These are phyloP conservation scores for Ormyrus pomaceus DNA, from an alignment of 2,888 invertebrate genomes.

Conservation along the genomic window DNA sequence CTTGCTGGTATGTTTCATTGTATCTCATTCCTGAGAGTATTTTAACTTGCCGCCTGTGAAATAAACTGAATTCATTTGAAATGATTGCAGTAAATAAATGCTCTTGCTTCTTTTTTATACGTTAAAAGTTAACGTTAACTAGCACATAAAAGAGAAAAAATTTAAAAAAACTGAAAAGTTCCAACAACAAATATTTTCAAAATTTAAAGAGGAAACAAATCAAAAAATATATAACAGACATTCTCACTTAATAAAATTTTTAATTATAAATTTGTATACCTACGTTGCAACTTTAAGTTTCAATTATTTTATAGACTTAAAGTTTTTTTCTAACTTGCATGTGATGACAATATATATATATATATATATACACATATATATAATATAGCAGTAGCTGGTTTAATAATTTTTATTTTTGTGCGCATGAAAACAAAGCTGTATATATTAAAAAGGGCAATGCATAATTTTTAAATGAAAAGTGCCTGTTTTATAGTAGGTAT, in stretches of 20 bases:
- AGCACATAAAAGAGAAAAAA: constrained; percentile 37
- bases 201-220: constrained; percentile 49
- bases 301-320: constrained; percentile 42
- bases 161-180: constrained; percentile 47
- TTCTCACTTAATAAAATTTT: constrained; percentile 32
- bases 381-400: constrained; percentile 41
- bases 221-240: constrained; percentile 46
- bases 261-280: constrained; percentile 52
- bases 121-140: constrained; percentile 33
- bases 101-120: constrained; percentile 33
- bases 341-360: constrained; percentile 9
- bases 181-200: constrained; percentile 32
- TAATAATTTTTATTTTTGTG: constrained; percentile 45
- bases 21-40: constrained; percentile 66
- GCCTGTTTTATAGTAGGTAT: constrained; percentile 29
- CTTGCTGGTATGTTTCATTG: constrained; percentile 69
- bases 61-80: constrained; percentile 68
- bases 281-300: constrained; percentile 50
- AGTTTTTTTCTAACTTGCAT: constrained; percentile 32
- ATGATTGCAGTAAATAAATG: constrained; percentile 46
- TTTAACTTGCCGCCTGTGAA: constrained; percentile 72
- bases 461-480: constrained; percentile 33
- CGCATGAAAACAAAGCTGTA: constrained; percentile 32
- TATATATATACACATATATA: neutral
- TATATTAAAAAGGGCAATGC: constrained; percentile 33